A percentile compares a stretch with the other conserved stretches of the same genome.
These are phyloP conservation scores for Smittia aterrima DNA, from an alignment of 2,888 invertebrate species.

Conservation along the genomic window DNA sequence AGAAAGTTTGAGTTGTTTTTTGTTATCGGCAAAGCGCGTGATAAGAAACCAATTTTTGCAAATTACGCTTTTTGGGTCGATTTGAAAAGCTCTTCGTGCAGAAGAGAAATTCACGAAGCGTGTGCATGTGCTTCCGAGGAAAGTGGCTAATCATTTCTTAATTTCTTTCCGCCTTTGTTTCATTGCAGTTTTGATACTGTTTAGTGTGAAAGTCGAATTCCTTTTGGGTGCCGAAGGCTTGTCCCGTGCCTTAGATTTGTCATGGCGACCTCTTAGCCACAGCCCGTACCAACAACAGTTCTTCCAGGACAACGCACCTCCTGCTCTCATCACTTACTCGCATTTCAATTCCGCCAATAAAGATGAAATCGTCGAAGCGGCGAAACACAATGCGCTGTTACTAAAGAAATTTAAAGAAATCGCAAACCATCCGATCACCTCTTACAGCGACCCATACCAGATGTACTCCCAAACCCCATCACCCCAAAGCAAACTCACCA, in stretches of 20 bases:
- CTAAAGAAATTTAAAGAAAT: conserved; percentile 30
- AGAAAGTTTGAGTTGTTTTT: background rate
- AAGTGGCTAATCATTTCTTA: background rate
- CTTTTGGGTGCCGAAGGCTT: background rate
- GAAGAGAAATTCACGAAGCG: background rate
- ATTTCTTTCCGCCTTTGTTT: background rate
- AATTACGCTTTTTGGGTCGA: conserved; percentile 1
- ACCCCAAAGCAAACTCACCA: background rate
- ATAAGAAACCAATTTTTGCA: conserved; percentile 32
- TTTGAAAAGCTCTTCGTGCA: background rate
- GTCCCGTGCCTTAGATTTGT: conserved; percentile 32
- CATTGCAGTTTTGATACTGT: conserved; percentile 26
- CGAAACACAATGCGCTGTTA: conserved; percentile 31
- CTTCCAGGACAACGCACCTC: background rate
- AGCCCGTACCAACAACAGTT: conserved; percentile 27
- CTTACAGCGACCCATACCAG: conserved; percentile 34
- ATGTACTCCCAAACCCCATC: conserved; percentile 19
- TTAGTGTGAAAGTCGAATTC: background rate
- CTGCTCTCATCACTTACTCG: conserved; percentile 27
- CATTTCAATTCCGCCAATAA: conserved; percentile 22
- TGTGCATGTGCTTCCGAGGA: background rate
- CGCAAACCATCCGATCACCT: conserved; percentile 28
- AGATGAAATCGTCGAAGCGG: conserved; percentile 32
- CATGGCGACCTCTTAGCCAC: conserved; percentile 34
- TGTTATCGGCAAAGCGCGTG: conserved; percentile 19